Base-by-base conservation (phyloP, 2,888 invertebrate species). In the Harpagoxenus sublaevis region DNA sequence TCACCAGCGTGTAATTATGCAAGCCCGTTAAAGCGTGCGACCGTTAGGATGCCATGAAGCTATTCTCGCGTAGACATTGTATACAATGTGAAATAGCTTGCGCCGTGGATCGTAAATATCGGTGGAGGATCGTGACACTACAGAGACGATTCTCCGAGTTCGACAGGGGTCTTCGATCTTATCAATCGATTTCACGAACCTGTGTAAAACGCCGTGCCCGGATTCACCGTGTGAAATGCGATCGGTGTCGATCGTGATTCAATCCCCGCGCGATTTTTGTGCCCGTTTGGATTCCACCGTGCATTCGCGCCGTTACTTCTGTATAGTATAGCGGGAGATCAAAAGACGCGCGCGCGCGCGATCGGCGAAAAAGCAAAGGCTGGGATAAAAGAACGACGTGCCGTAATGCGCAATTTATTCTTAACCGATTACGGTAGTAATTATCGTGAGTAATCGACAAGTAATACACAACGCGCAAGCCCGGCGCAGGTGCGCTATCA, bases 211-310 rank as follows among this genome's bases (percentile, higher is more conserved):
- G 35, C 57, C 57, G 39, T 10, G 74, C 48, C n/a, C 70, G 55
- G 77, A 51, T 65, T 70, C 71, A 62, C 55, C 51, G 12, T 53
- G 83, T 84, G 88, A 88, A 88, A 88, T 84, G 87, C 84, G 88
- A 87, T 65, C 87, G 82, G 86, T 85, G 88, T 84, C 82, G 83
- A 86, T 84, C 85, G 88, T 84, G 88, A 89, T 87, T 87, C 84
- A 82, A 85, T 85, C 78, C 65, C 75, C 12, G 42, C 71, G 55
- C 23, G 70, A 83, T 78, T 73, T 60, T 71, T 71, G 31, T 45
- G 70, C 55, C 31, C 85, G 81, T 31, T 83, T 31, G 74, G 48
- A 81, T 62, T 77, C 62, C 51, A 23, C 51, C 57, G 23, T 23
- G 48, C 31, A 63, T 83, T 62, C 31, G 51, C 73, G 57, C 28